Percentiles rank a stretch among this genome's conserved stretches.
These are phyloP conservation scores for Eristalis arbustorum DNA, from an alignment of 2,888 invertebrate genomes.

Conservation along the genomic window DNA sequence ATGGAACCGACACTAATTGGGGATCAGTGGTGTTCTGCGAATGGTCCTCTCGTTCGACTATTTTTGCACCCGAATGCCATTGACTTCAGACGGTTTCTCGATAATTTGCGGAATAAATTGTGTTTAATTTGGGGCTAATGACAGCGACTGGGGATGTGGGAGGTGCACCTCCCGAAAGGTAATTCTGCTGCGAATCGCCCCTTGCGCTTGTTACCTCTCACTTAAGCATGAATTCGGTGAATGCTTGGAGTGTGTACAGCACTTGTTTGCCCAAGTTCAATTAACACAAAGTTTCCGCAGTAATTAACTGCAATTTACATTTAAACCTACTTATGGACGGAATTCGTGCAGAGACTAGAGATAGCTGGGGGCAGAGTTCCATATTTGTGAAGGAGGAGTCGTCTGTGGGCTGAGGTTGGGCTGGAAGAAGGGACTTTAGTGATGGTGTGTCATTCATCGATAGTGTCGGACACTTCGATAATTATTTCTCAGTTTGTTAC, in stretches of 20 bases:
- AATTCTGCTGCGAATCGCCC: not conserved
- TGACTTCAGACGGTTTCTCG: not conserved
- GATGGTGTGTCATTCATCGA: too few species aligned
- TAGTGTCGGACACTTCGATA: too few species aligned
- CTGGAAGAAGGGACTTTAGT: too few species aligned
- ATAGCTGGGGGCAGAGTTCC: not conserved
- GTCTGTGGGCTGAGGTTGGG: too few species aligned
- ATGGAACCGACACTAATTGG: not conserved
- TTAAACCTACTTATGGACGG: not conserved
- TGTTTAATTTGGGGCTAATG: not conserved
- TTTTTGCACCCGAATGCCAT: not conserved
- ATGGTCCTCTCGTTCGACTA: not conserved
- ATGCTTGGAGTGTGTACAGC: not conserved
- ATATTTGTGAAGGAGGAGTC: too few species aligned
- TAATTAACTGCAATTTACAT: not conserved
- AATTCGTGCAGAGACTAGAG: not conserved
- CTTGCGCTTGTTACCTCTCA: not conserved
- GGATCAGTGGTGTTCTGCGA: not conserved
- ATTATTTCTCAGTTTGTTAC: too few species aligned
- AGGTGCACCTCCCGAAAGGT: not conserved
- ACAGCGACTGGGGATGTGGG: not conserved
- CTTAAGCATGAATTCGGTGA: not conserved
- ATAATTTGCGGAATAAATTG: not conserved
- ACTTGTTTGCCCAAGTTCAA: not conserved
- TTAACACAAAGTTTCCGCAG: not conserved